Percentiles rank a stretch among this genome's conserved stretches.
Evolutionary conservation across 2,888 invertebrate species (phyloP).

Genomic region (Drosophila dives): DNA sequence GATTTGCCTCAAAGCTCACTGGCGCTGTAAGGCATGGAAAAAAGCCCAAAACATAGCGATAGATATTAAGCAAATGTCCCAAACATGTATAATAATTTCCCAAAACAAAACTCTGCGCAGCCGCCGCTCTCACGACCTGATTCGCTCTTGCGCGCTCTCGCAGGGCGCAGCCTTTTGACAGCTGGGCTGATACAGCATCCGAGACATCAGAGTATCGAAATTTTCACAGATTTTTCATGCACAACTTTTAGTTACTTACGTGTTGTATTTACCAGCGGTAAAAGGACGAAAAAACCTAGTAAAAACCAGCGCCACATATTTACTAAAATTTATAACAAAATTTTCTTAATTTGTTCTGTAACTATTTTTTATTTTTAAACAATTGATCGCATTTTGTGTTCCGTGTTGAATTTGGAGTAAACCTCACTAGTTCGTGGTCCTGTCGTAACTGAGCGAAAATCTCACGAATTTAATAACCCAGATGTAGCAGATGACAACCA

Average conservation of each 20-base stretch:
- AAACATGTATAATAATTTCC: conserved; percentile 34
- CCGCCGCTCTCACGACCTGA: conserved; percentile 34
- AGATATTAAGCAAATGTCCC: not conserved
- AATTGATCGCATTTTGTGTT: conserved; percentile 25
- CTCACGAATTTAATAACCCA: conserved; percentile 13
- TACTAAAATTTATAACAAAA: conserved; percentile 14
- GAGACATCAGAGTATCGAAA: conserved; percentile 54
- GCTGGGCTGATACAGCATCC: conserved; percentile 62
- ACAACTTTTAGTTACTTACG: conserved; percentile 60
- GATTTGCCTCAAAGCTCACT: conserved; percentile 90
- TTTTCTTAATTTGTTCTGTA: conserved; percentile 2
- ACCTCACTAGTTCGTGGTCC: conserved; percentile 42
- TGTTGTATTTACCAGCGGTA: conserved; percentile 70
- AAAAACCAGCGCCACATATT: conserved; percentile 68
- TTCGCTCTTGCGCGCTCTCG: conserved; percentile 4
- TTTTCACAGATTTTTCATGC: conserved; percentile 56
- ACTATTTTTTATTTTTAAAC: conserved; percentile 1
- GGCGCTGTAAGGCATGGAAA: conserved; percentile 71
- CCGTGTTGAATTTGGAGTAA: conserved; percentile 10
- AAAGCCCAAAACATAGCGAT: conserved; percentile 19
- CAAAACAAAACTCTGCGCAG: conserved; percentile 72
- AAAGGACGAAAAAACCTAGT: conserved; percentile 60
- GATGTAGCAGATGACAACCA: conserved; percentile 1
- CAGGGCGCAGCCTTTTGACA: conserved; percentile 57
- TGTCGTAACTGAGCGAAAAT: conserved; percentile 47